Base-by-base conservation (phyloP, 2,113 vertebrate genomes). In the Hoplias malabaricus region DNA sequence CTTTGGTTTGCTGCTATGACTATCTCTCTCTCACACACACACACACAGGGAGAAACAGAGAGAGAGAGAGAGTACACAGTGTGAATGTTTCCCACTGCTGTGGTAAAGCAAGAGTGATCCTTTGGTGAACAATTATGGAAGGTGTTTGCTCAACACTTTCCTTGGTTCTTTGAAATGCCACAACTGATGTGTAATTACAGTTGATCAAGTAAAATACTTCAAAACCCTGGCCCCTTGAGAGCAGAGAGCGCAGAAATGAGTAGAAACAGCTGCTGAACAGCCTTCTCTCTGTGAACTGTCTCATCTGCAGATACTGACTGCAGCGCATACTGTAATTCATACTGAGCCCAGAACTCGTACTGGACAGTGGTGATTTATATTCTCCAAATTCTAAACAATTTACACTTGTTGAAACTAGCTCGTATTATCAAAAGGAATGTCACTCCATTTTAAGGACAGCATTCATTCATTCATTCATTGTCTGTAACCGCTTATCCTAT, bases 131-230 rank as follows among this genome's bases (percentile, higher is more conserved):
- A 68, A 73, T 69, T 75, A 77, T 62, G 46, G 65, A 56, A 59
- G 50, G 25, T 71, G 77, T 79, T 79, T 79, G 54, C 69, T 78
- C 25, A 33, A 72, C 69, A 54, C 75, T 65, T 16, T 69, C 43
- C 65, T 43, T 59, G 23, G 3, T 33, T 43, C 70, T 80, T 70
- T 61, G 73, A 81, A 86, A 77, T 84, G 68, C 50, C 54, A 65
- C 69, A 50, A 21, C 29, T 78, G 78, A 82, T 81, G 61, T 83
- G 67, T 86, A 80, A 86, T 90, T 80, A 86, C 43, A 2, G 33
- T 54, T 74, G 61, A 82, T 73, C 53, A 65, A 69, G 67, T 80
- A 77, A 56, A 63, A 81, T 25, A 76, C 46, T 34, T 67, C 59
- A 53, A 46, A 2, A 69, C 81, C 53, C 46, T 10, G 75, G 63